Evolutionary conservation across 2,797 vertebrate genomes (phyloP), one percentile per base, ranked within the genome.

Genomic region (Xiphorhynchus erythropygius): DNA sequence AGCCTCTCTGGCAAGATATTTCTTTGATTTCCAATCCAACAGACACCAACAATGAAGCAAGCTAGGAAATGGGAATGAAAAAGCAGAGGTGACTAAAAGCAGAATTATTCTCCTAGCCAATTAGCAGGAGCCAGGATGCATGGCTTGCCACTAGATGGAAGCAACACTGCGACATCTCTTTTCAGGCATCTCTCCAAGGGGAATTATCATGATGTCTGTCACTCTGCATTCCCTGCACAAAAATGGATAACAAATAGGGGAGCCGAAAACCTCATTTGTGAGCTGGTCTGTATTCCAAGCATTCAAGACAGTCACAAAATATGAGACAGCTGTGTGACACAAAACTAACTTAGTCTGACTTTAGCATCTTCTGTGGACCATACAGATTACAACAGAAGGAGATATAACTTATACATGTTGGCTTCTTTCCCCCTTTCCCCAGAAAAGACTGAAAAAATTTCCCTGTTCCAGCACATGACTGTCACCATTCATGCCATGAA

Each of bases 11-110:
- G 55, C 35, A 57, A 70, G 33, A 75, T 30, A 56, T 46, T 64
- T 60, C 60, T 78, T 64, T n/a, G 56, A 47, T 55, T 83, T 60
- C 44, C 18, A 64, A 67, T 65, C 30, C 39, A 80, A 64, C 5
- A 53, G 69, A 49, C 32, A 81, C 22, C 16, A 83, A 10, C 33
- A 83, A 75, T 13, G 7, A 88, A 75, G 37, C 44, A 77, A 73
- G 49, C 0, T 27, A 84, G 27, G 5, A 80, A 84, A 78, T 0
- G 1, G 12, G 9, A 78, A 75, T 42, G 25, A 74, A 80, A 68
- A 69, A 64, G 8, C 1, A 5, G 4, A 3, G 3, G 5, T 5
- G 5, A 16, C 64, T 41, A 25, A 22, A 49, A 19, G 0, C 15
- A 55, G 5, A 46, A 18, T 77, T 87, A 9, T 75, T 55, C 77